Evolutionary conservation across 2,888 invertebrate species (phyloP).

Genomic region (Clivina fossor): DNA sequence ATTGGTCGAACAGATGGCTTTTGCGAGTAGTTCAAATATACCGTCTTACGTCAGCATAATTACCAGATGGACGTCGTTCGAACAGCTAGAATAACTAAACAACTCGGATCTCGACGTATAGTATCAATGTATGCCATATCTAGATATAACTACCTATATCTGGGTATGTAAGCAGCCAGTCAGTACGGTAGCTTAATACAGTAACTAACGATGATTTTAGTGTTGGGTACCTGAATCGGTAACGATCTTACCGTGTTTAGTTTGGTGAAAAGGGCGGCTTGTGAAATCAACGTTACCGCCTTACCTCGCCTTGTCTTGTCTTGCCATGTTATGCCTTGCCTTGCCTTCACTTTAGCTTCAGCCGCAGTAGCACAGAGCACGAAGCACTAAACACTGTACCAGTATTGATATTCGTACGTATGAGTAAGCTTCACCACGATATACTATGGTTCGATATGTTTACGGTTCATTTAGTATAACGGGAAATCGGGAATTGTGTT

Average conservation of each 20-base stretch:
- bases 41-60: conserved; percentile 13
- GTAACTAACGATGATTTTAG: too few species aligned
- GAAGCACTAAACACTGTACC: neutral
- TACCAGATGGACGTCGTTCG: conserved; percentile 1
- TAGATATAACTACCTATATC: too few species aligned
- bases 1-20: conserved; percentile 4
- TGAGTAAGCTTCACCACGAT: neutral
- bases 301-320: too few species aligned
- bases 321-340: too few species aligned
- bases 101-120: too few species aligned
- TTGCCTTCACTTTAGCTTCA: too few species aligned
- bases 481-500: conserved; percentile 25
- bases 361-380: neutral
- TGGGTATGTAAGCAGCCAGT: too few species aligned
- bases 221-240: too few species aligned
- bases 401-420: neutral
- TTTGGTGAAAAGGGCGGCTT: neutral
- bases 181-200: too few species aligned
- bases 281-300: conserved; percentile 13
- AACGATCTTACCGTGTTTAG: conserved; percentile 17
- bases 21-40: too few species aligned
- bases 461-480: conserved; percentile 31
- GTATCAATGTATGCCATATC: too few species aligned
- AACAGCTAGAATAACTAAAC: too few species aligned
- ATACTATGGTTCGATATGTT: conserved; percentile 18